Evolutionary conservation across 2,888 invertebrate genomes (phyloP).

Genomic region (Crioceris asparagi): DNA sequence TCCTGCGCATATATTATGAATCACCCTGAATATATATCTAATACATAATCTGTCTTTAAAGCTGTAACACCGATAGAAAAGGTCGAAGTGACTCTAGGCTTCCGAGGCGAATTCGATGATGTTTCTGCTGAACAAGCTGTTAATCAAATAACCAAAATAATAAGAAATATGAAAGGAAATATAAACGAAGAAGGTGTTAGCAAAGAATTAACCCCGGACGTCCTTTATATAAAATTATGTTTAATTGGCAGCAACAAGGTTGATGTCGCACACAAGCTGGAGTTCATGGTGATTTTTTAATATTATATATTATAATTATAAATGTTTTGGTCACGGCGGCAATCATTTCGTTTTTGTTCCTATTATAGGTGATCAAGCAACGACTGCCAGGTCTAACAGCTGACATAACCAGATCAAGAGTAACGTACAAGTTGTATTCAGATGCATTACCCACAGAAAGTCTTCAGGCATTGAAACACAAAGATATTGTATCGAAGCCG

Average conservation of each 20-base stretch:
- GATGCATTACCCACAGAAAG: slow-evolving; percentile 24
- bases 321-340: not conserved
- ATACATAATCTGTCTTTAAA: too few species aligned
- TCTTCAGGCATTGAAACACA: slow-evolving; percentile 48
- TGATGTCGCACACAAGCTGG: slow-evolving; percentile 68
- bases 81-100: slow-evolving; percentile 63
- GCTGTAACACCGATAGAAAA: slow-evolving; percentile 63
- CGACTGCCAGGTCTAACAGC: slow-evolving; percentile 44
- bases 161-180: slow-evolving; percentile 39
- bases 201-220: slow-evolving; percentile 43
- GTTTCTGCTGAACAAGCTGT: slow-evolving; percentile 40
- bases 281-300: slow-evolving; percentile 56
- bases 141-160: slow-evolving; percentile 38
- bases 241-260: slow-evolving; percentile 63
- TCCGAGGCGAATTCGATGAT: slow-evolving; percentile 50
- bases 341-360: slow-evolving; percentile 2
- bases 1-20: too few species aligned
- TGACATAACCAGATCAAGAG: slow-evolving; percentile 54
- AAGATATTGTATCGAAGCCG: slow-evolving; percentile 58
- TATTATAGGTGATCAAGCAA: slow-evolving; percentile 39
- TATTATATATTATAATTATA: slow-evolving; percentile 1
- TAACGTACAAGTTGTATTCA: slow-evolving; percentile 44
- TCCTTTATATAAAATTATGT: slow-evolving; percentile 48
- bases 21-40: too few species aligned
- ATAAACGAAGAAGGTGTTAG: slow-evolving; percentile 41